Base-by-base conservation (phyloP, 2,113 vertebrate species). In the Riparia riparia region DNA sequence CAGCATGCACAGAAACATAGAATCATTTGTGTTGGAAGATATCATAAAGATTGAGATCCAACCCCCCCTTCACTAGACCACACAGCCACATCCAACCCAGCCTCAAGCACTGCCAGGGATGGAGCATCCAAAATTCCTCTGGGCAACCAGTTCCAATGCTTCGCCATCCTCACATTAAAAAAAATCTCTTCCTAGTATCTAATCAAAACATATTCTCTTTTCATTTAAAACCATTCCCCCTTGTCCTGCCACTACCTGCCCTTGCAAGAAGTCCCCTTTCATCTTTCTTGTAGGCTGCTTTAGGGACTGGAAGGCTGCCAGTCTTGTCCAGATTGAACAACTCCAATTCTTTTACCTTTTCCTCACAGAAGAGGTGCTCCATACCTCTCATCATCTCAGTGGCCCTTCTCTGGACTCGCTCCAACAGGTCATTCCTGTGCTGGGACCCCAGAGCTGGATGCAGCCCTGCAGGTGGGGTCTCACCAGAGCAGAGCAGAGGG, bases 331-430 rank as follows among this genome's bases (percentile, higher is more conserved):
- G 31, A 26, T 10, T 11, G 7, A 81, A 50, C 21, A 57, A 73
- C 15, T 3, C 20, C 5, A 57, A 22, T 25, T 88, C 31, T 26
- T 20, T 26, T 31, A 71, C 11, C 20, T 2, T 26, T 49, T 34
- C 37, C 42, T 57, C 14, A 57, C 2, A 72, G 26, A 9, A 50
- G 12, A 64, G 25, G 9, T 57, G 58, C 17, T 63, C 42, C 31
- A 31, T 25, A 28, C 19, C 65, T 26, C 57, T 31, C 14, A 57
- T 17, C 34, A 56, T 10, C 10, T 34, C 42, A 2, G 24, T 16
- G 31, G 11, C 9, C 4, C 14, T 49, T 2, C 20, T 57, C 58
- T 34, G 17, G 34, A 37, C 25, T 64, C 0, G 0, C 1, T 34
- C 31, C 17, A 80, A 1, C 16, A 88, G 25, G 4, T 34, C 18